These are phyloP conservation scores for Drosophila hamatofila DNA, from an alignment of 2,888 invertebrate genomes.

Conservation along the genomic window DNA sequence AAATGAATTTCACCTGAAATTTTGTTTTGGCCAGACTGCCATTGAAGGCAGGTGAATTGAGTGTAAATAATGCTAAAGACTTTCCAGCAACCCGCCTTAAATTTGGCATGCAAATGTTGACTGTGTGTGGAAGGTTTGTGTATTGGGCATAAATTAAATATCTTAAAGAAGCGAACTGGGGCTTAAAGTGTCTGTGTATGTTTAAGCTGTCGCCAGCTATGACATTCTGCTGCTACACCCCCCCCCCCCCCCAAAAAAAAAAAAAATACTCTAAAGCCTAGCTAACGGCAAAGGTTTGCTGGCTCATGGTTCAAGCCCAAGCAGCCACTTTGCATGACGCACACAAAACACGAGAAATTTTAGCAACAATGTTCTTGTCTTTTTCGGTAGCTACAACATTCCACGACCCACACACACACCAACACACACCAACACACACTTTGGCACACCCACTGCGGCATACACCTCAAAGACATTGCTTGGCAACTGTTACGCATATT, in stretches of 20 bases:
- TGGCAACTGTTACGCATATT: constrained; percentile 56
- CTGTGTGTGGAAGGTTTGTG: constrained; percentile 6
- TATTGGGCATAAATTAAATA: constrained; percentile 32
- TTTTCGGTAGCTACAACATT: constrained; percentile 41
- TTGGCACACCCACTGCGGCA: not conserved
- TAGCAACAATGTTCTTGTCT: constrained; percentile 57
- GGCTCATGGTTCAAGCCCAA: constrained; percentile 7
- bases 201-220: constrained; percentile 37
- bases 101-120: constrained; percentile 34
- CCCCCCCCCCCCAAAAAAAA: too few species aligned
- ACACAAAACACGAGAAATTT: constrained; percentile 45
- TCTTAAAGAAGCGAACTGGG: constrained; percentile 16
- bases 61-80: constrained; percentile 59
- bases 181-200: constrained; percentile 38
- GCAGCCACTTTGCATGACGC: constrained; percentile 38
- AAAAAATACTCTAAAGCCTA: not conserved
- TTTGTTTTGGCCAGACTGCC: constrained; percentile 19
- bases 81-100: constrained; percentile 25
- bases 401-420: constrained; percentile 21
- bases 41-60: constrained; percentile 54
- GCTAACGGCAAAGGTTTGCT: constrained; percentile 7
- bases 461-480: constrained; percentile 59
- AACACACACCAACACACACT: not conserved
- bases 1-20: constrained; percentile 46
- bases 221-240: constrained; percentile 8